Evolutionary conservation across 2,888 invertebrate species (phyloP), one percentile per base, ranked within the genome.

Genomic region (Cheilosia vernalis): DNA sequence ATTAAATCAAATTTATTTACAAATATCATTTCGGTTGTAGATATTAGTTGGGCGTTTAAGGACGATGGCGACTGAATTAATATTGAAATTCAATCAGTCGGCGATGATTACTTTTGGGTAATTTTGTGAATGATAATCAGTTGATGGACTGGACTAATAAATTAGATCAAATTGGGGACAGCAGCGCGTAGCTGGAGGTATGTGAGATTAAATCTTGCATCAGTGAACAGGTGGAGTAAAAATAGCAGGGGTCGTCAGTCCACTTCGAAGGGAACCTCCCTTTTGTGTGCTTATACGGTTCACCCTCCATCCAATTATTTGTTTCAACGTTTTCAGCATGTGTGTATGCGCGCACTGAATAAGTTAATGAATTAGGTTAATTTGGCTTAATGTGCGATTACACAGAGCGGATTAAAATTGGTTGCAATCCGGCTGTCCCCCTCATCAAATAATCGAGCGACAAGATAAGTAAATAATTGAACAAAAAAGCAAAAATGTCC

Each of bases 351-450:
- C 67, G 51, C 63, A 67, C 63, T 66, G 74, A 74, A 80, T 74
- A 70, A 58, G 80, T 80, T 84, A 84, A 84, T 80, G 84, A 84
- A 84, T 84, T 80, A 80, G 84, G 84, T 84, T 84, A 80, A 84
- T 84, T 84, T 80, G 80, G 80, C 70, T 84, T 80, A 84, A 84
- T 80, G 74, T 76, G 55, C 80, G 80, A 84, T 84, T 84, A 84
- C 80, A 74, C 80, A 70, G 80, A 74, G 74, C 74, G 74, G 80
- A 70, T 74, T 80, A 80, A 70, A 74, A 74, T 64, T 40, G 64
- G 44, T 21, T 56, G 63, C 64, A 30, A 24, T 55, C 61, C 55
- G 13, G 33, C 33, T 24, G 37, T n/a, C 37, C 13, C 1, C 19
- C 7, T 15, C 10, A 42, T 53, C 58, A 44, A 49, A 70, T 56